Conservation (phyloP, 2,888 invertebrate species). For the Epistrophella euchroma region DNA sequence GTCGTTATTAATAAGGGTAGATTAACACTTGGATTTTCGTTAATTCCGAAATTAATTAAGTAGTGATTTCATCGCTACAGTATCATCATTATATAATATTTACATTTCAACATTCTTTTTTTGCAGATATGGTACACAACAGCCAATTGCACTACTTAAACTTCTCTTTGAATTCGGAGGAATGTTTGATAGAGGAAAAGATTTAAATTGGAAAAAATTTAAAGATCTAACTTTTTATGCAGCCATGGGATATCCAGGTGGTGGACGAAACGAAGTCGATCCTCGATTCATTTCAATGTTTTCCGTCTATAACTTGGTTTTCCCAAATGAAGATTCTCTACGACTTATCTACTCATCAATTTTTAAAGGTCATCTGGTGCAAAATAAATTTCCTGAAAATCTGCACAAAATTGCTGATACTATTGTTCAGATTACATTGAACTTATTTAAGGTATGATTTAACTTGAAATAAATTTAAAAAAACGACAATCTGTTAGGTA, state of each 20-base stretch:
- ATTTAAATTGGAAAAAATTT: slow-evolving; percentile 94
- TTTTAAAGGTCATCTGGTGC: slow-evolving; percentile 89
- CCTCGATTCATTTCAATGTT: slow-evolving; percentile 96
- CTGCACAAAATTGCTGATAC: slow-evolving; percentile 87
- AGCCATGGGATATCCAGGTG: slow-evolving; percentile 94
- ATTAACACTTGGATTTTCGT: too few species aligned
- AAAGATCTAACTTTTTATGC: slow-evolving; percentile 91
- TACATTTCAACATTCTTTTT: neutral
- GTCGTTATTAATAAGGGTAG: too few species aligned
- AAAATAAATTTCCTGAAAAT: slow-evolving; percentile 86
- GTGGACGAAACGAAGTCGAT: slow-evolving; percentile 95
- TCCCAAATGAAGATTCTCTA: slow-evolving; percentile 91
- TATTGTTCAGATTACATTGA: slow-evolving; percentile 91
- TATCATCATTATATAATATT: too few species aligned
- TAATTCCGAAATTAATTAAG: too few species aligned
- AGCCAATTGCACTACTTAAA: slow-evolving; percentile 96
- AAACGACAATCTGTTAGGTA: too few species aligned
- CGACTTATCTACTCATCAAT: slow-evolving; percentile 93
- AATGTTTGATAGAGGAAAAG: slow-evolving; percentile 94
- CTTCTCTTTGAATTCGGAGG: slow-evolving; percentile 94
- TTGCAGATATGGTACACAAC: slow-evolving; percentile 92
- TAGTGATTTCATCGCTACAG: too few species aligned
- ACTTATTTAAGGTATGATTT: slow-evolving; percentile 90
- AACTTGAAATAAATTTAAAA: too few species aligned
- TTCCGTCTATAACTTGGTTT: slow-evolving; percentile 93